A percentile compares a stretch with the other conserved stretches of the same genome.
These are phyloP conservation scores for Encarsia formosa DNA, from an alignment of 2,888 invertebrate species.

Conservation along the genomic window DNA sequence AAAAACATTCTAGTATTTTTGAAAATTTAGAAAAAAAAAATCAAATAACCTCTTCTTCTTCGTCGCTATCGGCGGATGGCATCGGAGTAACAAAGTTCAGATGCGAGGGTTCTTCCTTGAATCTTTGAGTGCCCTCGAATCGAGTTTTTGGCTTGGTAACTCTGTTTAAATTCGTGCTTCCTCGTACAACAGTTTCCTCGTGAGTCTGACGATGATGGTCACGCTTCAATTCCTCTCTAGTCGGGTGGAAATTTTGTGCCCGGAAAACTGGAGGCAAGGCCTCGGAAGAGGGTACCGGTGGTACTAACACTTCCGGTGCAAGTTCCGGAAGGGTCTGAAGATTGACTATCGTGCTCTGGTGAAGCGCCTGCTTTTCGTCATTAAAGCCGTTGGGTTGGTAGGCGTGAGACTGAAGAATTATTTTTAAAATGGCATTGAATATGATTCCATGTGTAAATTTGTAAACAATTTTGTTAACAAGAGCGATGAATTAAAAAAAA, in stretches of 20 bases:
- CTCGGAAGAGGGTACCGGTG: slow-evolving; percentile 39
- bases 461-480: not conserved
- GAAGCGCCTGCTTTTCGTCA: slow-evolving; percentile 37
- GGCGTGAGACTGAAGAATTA: slow-evolving; percentile 37
- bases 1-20: slow-evolving; percentile 1
- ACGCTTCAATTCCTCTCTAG: slow-evolving; percentile 5
- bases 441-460: not conserved
- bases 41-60: slow-evolving; percentile 41
- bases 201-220: slow-evolving; percentile 21
- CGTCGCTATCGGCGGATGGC: slow-evolving; percentile 28
- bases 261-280: slow-evolving; percentile 42
- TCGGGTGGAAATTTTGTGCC: slow-evolving; percentile 37
- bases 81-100: slow-evolving; percentile 26
- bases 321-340: slow-evolving; percentile 34
- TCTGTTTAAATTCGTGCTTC: slow-evolving; percentile 25
- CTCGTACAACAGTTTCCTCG: slow-evolving; percentile 21
- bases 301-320: slow-evolving; percentile 38
- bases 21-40: too few relatives aligned
- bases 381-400: slow-evolving; percentile 38
- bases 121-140: slow-evolving; percentile 30
- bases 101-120: slow-evolving; percentile 28
- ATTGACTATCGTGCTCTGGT: slow-evolving; percentile 35
- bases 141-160: slow-evolving; percentile 28
- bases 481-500: not conserved
- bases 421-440: not conserved